Conservation (phyloP, 2,113 vertebrate genomes). For the Lycocorax pyrrhopterus region DNA sequence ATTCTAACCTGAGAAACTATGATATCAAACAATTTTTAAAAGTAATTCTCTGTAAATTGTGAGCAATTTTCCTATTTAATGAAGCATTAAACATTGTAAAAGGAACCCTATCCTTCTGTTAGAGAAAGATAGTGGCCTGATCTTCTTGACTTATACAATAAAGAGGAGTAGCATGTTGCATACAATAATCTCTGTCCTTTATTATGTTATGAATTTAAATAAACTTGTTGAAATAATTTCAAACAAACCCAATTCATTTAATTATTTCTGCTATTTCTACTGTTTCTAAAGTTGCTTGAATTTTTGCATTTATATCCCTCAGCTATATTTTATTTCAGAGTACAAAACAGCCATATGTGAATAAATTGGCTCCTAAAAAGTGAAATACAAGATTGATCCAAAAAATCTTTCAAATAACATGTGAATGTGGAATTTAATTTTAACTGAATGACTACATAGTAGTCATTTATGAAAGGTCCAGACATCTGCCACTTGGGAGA, state of each 20-base stretch:
- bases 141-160: not conserved
- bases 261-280: not conserved
- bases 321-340: not conserved
- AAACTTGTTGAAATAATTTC: not conserved
- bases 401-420: not conserved
- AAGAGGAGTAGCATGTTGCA: not conserved
- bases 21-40: not conserved
- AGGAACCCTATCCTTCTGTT: not conserved
- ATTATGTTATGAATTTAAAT: not conserved
- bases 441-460: not conserved
- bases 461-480: not conserved
- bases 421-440: not conserved
- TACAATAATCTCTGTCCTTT: not conserved
- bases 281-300: not conserved
- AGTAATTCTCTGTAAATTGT: not conserved
- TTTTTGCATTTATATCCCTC: not conserved
- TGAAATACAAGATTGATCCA: not conserved
- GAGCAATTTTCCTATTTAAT: not conserved
- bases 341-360: not conserved
- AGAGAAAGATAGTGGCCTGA: not conserved
- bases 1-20: not conserved
- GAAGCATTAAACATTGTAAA: not conserved
- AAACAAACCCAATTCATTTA: accelerated
- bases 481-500: not conserved
- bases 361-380: not conserved